A percentile compares a stretch with the other conserved stretches of the same genome.
Evolutionary conservation across 2,797 vertebrate species (phyloP).

Genomic region (Prunella strophiata): DNA sequence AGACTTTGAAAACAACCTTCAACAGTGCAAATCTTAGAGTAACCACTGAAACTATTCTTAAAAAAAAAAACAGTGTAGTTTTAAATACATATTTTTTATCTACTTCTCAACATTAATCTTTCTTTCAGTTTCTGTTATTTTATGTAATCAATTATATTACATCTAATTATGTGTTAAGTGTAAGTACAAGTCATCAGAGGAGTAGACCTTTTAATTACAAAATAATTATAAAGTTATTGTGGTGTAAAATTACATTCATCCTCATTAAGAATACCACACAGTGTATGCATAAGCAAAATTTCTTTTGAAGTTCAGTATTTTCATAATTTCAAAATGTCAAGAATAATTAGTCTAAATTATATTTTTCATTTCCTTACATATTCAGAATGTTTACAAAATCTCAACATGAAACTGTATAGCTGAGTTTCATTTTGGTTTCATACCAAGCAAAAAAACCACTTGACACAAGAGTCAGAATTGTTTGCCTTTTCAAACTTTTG

Average conservation of each 20-base stretch:
- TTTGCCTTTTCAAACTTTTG: not conserved
- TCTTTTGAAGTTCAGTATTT: slow-evolving; percentile 15
- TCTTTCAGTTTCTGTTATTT: not conserved
- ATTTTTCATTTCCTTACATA: not conserved
- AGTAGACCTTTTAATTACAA: slow-evolving; percentile 28
- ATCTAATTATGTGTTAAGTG: not conserved
- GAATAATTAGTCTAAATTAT: slow-evolving; percentile 7
- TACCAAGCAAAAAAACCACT: not conserved
- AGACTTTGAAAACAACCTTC: not conserved
- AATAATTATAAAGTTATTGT: slow-evolving; percentile 26
- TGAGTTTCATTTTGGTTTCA: not conserved
- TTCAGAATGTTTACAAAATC: not conserved
- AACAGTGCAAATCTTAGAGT: not conserved
- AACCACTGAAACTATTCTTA: not conserved
- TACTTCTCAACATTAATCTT: not conserved
- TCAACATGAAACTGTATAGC: not conserved
- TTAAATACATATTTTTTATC: not conserved
- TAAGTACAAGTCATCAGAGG: not conserved
- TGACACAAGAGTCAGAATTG: not conserved
- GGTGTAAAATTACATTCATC: not conserved
- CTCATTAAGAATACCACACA: not conserved
- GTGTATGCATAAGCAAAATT: not conserved
- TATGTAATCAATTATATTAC: not conserved
- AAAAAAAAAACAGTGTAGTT: not conserved
- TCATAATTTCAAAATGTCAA: not conserved